Evolutionary conservation across 2,888 invertebrate species (phyloP).

Genomic region (Limnephilus marmoratus): DNA sequence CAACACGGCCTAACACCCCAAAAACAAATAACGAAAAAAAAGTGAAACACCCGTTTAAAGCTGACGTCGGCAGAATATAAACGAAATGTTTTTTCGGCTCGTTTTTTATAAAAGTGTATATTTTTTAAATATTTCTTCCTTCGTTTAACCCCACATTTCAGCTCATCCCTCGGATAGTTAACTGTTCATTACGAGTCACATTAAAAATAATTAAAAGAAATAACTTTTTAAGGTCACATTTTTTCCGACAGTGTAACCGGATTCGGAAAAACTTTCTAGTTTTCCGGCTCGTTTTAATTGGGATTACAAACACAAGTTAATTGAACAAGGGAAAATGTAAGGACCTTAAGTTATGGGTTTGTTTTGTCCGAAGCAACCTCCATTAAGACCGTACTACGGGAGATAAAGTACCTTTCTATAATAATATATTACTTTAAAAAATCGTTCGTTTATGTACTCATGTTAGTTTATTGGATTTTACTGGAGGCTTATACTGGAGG

Average conservation of each 20-base stretch:
- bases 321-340: neutral
- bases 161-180: neutral
- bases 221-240: neutral
- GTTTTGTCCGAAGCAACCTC: neutral
- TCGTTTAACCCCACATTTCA: neutral
- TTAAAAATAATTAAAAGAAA: neutral
- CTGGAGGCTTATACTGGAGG: too few relatives aligned
- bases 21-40: too few relatives aligned
- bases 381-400: neutral
- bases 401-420: neutral
- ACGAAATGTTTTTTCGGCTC: too few relatives aligned
- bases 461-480: neutral
- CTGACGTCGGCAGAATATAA: too few relatives aligned
- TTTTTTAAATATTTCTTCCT: too few relatives aligned
- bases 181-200: neutral
- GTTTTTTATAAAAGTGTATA: too few relatives aligned
- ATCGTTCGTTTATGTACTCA: neutral
- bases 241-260: neutral
- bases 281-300: neutral
- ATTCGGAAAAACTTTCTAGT: neutral
- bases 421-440: conserved; percentile 1
- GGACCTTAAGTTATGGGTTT: neutral
- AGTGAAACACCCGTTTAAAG: too few relatives aligned
- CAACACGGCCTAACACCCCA: too few relatives aligned
- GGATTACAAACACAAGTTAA: neutral